Evolutionary conservation across 2,888 invertebrate species (phyloP).

Genomic region (Chloroclysta siterata): DNA sequence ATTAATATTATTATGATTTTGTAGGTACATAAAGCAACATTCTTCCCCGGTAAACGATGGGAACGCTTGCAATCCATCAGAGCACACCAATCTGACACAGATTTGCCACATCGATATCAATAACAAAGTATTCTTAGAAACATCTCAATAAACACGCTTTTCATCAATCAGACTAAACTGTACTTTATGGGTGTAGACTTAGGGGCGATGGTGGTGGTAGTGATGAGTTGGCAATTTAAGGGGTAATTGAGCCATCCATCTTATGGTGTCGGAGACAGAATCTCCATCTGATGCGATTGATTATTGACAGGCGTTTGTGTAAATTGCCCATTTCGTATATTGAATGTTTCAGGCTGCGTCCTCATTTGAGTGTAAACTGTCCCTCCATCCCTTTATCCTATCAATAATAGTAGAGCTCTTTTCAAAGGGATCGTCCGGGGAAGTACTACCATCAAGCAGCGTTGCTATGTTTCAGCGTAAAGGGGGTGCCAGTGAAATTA

Average conservation of each 20-base stretch:
- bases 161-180: slow-evolving; percentile 31
- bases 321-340: slow-evolving; percentile 42
- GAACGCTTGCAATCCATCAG: slow-evolving; percentile 41
- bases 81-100: slow-evolving; percentile 49
- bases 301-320: slow-evolving; percentile 43
- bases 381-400: neutral
- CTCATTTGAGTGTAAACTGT: slow-evolving; percentile 7
- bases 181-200: slow-evolving; percentile 33
- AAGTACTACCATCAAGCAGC: too few relatives aligned
- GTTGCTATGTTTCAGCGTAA: too few relatives aligned
- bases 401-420: neutral
- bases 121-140: slow-evolving; percentile 50
- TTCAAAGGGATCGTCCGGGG: too few relatives aligned
- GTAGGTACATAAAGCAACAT: neutral
- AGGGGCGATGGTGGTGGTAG: slow-evolving; percentile 34
- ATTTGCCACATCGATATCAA: slow-evolving; percentile 51
- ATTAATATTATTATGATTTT: neutral
- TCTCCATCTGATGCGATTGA: slow-evolving; percentile 46
- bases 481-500: too few relatives aligned
- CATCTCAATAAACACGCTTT: slow-evolving; percentile 37
- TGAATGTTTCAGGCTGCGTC: slow-evolving; percentile 36
- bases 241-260: slow-evolving; percentile 63
- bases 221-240: slow-evolving; percentile 42
- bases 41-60: slow-evolving; percentile 16
- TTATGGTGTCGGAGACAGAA: slow-evolving; percentile 52